A percentile compares a stretch with the other conserved stretches of the same genome.
Conservation (phyloP, 2,888 invertebrate genomes). For the Exephanes ischioxanthus region DNA sequence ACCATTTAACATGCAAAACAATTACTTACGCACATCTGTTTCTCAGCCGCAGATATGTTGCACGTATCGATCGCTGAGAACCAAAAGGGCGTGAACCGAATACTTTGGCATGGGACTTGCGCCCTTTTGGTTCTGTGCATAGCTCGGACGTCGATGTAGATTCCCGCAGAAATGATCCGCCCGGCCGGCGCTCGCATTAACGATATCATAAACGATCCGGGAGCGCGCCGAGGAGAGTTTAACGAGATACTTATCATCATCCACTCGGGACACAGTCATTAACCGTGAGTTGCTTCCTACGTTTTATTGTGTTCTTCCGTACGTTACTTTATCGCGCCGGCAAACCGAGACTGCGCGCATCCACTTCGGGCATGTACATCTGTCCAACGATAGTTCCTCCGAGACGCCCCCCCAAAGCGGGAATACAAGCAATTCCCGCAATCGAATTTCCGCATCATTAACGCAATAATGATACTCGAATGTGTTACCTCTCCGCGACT, state of each 20-base stretch:
- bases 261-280: constrained; percentile 63
- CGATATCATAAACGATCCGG: constrained; percentile 62
- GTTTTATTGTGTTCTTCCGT: constrained; percentile 48
- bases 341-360: not conserved
- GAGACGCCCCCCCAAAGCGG: constrained; percentile 10
- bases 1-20: no score
- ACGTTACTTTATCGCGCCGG: constrained; percentile 16
- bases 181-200: constrained; percentile 34
- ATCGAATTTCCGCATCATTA: constrained; percentile 10
- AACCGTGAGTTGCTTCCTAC: constrained; percentile 53
- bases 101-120: not conserved
- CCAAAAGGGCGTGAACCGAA: no score
- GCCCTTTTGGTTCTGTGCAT: no score
- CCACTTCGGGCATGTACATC: not conserved
- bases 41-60: no score
- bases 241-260: constrained; percentile 67
- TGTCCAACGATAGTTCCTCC: constrained; percentile 37
- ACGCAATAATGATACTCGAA: constrained; percentile 37
- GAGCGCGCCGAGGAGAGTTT: constrained; percentile 46
- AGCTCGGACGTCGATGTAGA: not conserved
- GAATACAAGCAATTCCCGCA: constrained; percentile 44
- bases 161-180: not conserved
- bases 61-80: no score
- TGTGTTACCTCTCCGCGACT: constrained; percentile 9
- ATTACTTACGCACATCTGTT: no score